Conservation (phyloP, 2,888 invertebrate species). For the Lasius fuliginosus region DNA sequence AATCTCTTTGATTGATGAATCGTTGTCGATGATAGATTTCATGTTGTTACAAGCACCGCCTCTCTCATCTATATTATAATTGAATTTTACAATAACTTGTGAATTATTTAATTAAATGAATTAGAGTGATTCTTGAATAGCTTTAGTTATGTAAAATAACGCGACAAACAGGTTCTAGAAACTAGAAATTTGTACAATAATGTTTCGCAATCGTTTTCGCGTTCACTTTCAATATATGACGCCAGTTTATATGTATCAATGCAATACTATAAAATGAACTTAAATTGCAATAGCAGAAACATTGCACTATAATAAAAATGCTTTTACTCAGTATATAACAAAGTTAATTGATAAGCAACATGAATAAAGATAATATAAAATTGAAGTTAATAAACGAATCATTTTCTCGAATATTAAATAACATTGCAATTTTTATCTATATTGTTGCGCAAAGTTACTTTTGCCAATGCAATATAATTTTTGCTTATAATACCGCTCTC, state of each 20-base stretch:
- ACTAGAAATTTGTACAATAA: neutral
- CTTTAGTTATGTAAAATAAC: neutral
- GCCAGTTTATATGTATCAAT: neutral
- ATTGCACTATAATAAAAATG: neutral
- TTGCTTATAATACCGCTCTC: neutral
- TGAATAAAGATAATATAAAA: neutral
- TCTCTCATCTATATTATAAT: neutral
- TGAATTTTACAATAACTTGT: neutral
- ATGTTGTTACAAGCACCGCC: neutral
- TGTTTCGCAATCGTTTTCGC: neutral
- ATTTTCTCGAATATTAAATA: neutral
- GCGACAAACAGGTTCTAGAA: neutral
- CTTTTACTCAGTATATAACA: neutral
- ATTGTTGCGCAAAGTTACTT: conserved; percentile 14
- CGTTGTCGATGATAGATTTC: conserved; percentile 28
- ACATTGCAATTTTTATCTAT: neutral
- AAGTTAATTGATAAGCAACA: neutral
- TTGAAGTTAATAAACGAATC: neutral
- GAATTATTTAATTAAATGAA: conserved; percentile 18
- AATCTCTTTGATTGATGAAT: conserved; percentile 37
- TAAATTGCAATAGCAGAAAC: conserved; percentile 7
- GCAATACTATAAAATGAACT: neutral
- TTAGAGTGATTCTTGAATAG: neutral
- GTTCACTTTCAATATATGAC: neutral
- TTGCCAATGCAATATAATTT: conserved; percentile 13